Conservation (phyloP, 2,113 vertebrate genomes). For the Lota lota region DNA sequence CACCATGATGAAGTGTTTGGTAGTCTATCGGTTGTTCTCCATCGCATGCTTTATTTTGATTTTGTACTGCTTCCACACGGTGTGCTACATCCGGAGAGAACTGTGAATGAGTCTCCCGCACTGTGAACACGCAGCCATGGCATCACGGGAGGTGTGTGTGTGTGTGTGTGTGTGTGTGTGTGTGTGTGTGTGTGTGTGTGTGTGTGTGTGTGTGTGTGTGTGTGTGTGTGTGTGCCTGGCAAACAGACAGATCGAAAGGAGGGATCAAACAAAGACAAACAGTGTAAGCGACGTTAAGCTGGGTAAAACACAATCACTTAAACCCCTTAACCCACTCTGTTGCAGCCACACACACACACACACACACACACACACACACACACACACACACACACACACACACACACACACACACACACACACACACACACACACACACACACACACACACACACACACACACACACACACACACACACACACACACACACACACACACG, state of each 20-base stretch:
- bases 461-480: not conserved
- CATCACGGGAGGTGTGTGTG: not conserved
- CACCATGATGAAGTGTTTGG: too few relatives aligned
- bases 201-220: too few relatives aligned
- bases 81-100: too few relatives aligned
- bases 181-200: not conserved
- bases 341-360: constrained; percentile 13
- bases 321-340: constrained; percentile 57
- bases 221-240: not conserved
- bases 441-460: not conserved
- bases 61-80: too few relatives aligned
- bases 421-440: not conserved
- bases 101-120: not conserved
- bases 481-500: not conserved
- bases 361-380: not conserved
- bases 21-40: too few relatives aligned
- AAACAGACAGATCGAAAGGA: constrained; percentile 18
- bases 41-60: too few relatives aligned
- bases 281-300: constrained; percentile 63
- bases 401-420: not conserved
- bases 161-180: too few relatives aligned
- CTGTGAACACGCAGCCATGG: constrained; percentile 12
- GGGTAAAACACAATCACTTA: constrained; percentile 60
- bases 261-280: constrained; percentile 47
- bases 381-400: not conserved